Base-by-base conservation (phyloP, 2,113 vertebrate genomes). In the Sorex fumeus region DNA sequence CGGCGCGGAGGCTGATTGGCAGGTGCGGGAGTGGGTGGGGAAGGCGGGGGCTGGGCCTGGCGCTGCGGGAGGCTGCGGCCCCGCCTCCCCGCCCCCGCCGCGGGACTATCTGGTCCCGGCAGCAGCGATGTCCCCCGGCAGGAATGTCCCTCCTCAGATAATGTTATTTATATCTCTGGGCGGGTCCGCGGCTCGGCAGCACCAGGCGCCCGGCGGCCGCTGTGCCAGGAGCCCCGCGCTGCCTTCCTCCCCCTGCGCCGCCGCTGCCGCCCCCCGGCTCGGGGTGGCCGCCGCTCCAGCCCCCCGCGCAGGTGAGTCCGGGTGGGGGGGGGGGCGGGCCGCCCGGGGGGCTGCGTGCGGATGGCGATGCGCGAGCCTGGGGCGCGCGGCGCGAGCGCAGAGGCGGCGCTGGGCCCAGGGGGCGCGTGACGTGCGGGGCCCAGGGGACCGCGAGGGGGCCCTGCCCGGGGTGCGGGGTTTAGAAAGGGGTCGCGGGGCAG, bases 91-190 rank as follows among this genome's bases (percentile, higher is more conserved):
- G 93, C 96, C 95, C 95, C 95, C 91, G 94, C 96, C 96, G 96
- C 96, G 95, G 97, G 96, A 96, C 97, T 98, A 97, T 97, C 97
- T 96, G 97, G 97, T 97, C 98, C 96, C 95, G 96, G 97, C 98
- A 97, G 96, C 97, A 95, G 96, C 94, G 97, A 97, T 96, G 97
- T 97, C 97, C 97, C 96, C 95, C 95, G 93, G 97, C 97, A 98
- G 98, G 98, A 98, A 98, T 98, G 97, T 96, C 98, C 97, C 97
- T 98, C 97, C 97, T 96, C 97, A 97, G 98, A 98, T 98, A 98
- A 98, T 98, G 97, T 98, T 98, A 98, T 98, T 98, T 98, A 98
- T 98, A 98, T 98, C 97, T 96, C 97, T 93, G 97, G 94, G 96
- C 93, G 97, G 97, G 97, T 98, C 97, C 95, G 97, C 90, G 96